These are phyloP conservation scores for Himantopus leucocephalus DNA, from an alignment of 2,113 vertebrate genomes.

Conservation along the genomic window DNA sequence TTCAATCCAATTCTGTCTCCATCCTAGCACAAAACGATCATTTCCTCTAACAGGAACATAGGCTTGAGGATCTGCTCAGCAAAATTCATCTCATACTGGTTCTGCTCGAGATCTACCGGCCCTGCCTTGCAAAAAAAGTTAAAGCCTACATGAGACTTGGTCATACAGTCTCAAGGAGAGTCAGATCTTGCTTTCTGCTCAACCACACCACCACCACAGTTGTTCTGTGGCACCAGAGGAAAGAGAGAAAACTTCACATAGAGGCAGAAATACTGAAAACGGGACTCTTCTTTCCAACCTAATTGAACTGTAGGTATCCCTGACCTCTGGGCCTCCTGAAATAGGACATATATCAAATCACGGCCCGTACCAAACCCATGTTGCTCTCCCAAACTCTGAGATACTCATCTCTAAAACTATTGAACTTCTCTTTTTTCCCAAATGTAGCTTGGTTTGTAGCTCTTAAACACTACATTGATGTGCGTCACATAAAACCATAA, in stretches of 20 bases:
- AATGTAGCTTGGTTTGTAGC: background rate
- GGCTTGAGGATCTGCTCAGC: background rate
- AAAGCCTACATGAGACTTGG: background rate
- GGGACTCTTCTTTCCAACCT: background rate
- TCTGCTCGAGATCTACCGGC: background rate
- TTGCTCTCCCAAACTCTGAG: background rate
- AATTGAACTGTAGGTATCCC: background rate
- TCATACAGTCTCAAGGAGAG: background rate
- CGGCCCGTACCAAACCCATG: background rate
- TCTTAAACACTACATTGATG: background rate
- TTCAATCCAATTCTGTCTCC: background rate
- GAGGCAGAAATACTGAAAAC: background rate
- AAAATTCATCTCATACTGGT: background rate
- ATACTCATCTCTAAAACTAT: background rate
- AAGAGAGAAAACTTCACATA: background rate
- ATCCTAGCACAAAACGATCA: background rate
- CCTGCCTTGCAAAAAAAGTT: background rate
- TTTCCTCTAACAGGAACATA: background rate
- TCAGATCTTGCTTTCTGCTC: background rate
- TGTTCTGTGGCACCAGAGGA: background rate
- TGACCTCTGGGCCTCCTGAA: background rate
- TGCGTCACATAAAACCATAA: conserved; percentile 34
- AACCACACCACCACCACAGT: background rate
- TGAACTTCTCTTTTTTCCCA: background rate
- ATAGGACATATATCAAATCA: background rate